phyloP scores from a whole-genome alignment of 2,113 vertebrate genomes.

The Sinocyclocheilus rhinocerous region DNA sequence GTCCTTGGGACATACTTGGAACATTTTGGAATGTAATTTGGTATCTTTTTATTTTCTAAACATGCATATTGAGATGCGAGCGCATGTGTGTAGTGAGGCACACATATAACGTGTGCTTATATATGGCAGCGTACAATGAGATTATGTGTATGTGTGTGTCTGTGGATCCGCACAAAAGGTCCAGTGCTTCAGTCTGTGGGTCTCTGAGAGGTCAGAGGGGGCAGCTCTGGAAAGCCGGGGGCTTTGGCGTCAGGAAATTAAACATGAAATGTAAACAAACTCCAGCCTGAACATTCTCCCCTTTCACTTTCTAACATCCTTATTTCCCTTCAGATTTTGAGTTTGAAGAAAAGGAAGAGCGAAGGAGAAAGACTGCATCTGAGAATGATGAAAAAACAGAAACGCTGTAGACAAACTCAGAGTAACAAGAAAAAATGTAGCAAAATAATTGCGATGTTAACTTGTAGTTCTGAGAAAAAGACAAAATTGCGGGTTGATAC shows the following conservation, averaged over 20 bases:
- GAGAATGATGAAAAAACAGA: not conserved
- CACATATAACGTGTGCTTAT: not conserved
- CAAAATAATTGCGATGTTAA: not conserved
- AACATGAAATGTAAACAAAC: constrained; percentile 97
- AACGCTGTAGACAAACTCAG: not conserved
- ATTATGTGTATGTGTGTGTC: constrained; percentile 11
- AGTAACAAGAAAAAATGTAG: not conserved
- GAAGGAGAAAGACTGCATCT: not conserved
- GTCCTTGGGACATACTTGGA: constrained; percentile 1
- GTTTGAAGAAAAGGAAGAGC: constrained; percentile 19
- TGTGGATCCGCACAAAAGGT: constrained; percentile 41
- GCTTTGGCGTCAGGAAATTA: constrained; percentile 96
- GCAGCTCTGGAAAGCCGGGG: constrained; percentile 80
- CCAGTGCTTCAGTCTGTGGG: constrained; percentile 50
- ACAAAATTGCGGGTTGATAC: not conserved
- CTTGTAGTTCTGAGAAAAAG: not conserved
- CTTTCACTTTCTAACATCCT: constrained; percentile 83
- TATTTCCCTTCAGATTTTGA: constrained; percentile 65
- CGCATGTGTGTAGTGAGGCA: not conserved
- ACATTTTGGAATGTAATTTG: not conserved
- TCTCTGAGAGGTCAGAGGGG: constrained; percentile 68
- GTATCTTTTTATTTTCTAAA: not conserved
- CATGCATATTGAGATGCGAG: not conserved
- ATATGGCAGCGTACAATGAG: not conserved
- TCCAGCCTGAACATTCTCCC: constrained; percentile 79